Conservation (phyloP, 2,888 invertebrate species). For the Drosophila flavopinicola region DNA sequence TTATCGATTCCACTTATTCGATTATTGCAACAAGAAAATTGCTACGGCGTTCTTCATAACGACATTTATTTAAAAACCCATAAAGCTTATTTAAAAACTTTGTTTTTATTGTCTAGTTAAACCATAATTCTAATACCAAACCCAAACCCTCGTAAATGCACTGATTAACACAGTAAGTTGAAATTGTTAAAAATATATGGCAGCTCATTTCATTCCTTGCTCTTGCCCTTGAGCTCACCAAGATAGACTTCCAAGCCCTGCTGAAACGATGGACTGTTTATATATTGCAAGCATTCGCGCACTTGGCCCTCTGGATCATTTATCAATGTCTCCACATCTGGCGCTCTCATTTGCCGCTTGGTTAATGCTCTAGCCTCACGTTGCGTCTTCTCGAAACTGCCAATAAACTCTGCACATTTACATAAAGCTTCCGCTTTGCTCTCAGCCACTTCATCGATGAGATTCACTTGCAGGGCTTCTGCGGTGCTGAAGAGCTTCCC, state of each 20-base stretch:
- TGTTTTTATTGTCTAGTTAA: background rate
- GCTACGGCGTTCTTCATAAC: too few species aligned
- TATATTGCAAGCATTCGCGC: slow-evolving; percentile 87
- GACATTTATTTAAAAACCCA: too few species aligned
- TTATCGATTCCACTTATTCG: too few species aligned
- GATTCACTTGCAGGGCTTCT: slow-evolving; percentile 90
- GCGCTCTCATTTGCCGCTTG: slow-evolving; percentile 86
- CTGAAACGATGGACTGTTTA: slow-evolving; percentile 89
- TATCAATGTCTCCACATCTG: slow-evolving; percentile 85
- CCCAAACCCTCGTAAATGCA: slow-evolving; percentile 26
- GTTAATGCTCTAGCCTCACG: slow-evolving; percentile 86
- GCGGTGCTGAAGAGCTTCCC: slow-evolving; percentile 90
- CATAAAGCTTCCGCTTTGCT: slow-evolving; percentile 88
- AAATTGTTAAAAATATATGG: background rate
- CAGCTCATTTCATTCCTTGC: slow-evolving; percentile 12
- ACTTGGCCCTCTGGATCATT: slow-evolving; percentile 88
- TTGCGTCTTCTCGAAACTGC: slow-evolving; percentile 88
- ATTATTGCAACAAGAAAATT: too few species aligned
- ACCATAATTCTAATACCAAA: background rate
- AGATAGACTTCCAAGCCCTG: slow-evolving; percentile 76
- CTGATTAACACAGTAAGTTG: slow-evolving; percentile 41
- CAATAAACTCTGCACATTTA: slow-evolving; percentile 88
- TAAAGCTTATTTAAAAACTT: background rate
- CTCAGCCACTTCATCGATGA: slow-evolving; percentile 90
- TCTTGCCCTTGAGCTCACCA: slow-evolving; percentile 30